phyloP scores from a whole-genome alignment of 1,140 invertebrate genomes.

The Aphelenchoides fujianensis region DNA sequence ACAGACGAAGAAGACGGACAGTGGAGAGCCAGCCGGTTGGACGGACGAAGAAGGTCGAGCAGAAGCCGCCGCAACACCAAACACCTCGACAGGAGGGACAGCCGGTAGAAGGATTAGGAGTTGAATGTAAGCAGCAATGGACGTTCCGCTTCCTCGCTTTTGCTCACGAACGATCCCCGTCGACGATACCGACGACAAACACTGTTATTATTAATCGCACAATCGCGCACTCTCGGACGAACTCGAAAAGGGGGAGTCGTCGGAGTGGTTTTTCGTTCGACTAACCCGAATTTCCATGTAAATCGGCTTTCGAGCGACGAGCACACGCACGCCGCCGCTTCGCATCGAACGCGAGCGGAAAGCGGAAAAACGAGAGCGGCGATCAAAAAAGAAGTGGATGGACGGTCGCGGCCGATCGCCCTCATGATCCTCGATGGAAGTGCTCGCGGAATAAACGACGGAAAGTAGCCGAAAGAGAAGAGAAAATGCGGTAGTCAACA shows the following conservation, averaged over 20 bases:
- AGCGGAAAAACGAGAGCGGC: not conserved
- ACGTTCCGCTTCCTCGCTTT: too few species aligned
- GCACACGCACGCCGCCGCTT: not conserved
- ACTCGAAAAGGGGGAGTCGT: slow-evolving; percentile 1
- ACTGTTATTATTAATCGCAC: not conserved
- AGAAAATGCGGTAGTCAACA: not conserved
- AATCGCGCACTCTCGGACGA: not conserved
- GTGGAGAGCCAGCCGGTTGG: not conserved
- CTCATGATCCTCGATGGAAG: not conserved
- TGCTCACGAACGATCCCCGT: too few species aligned
- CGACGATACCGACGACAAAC: too few species aligned
- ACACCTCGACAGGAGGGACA: too few species aligned
- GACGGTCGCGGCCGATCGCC: not conserved
- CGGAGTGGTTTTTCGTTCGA: slow-evolving; percentile 5
- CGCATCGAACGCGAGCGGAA: not conserved
- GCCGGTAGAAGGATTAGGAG: too few species aligned
- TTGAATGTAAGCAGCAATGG: too few species aligned
- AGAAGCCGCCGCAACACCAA: too few species aligned
- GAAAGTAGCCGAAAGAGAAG: not conserved
- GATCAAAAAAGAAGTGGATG: not conserved
- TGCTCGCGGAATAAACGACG: too few species aligned
- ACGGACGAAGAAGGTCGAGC: too few species aligned
- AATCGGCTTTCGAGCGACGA: slow-evolving; percentile 1
- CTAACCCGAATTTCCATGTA: slow-evolving; percentile 6
- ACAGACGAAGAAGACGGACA: not conserved